These are phyloP conservation scores for Acridotheres tristis DNA, from an alignment of 2,797 vertebrate species.

Conservation along the genomic window DNA sequence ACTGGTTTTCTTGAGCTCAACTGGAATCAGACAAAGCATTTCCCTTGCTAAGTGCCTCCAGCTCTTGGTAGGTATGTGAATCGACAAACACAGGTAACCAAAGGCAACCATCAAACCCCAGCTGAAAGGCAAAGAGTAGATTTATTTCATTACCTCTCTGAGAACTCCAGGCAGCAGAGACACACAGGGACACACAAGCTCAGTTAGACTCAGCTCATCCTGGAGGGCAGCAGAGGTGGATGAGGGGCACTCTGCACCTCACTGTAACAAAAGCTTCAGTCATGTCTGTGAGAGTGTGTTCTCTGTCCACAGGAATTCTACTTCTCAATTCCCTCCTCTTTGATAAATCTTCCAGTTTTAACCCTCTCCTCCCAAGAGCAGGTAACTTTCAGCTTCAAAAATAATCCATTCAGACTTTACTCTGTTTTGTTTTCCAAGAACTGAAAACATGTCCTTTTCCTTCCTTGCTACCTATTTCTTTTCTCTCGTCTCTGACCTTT, in stretches of 20 bases:
- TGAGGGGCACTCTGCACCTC: not conserved
- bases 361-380: not conserved
- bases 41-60: not conserved
- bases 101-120: not conserved
- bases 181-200: not conserved
- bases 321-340: not conserved
- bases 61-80: not conserved
- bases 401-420: not conserved
- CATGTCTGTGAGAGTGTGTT: not conserved
- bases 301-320: not conserved
- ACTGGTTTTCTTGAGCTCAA: not conserved
- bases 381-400: not conserved
- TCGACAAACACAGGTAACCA: not conserved
- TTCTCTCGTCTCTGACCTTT: not conserved
- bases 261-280: not conserved
- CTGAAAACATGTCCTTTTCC: not conserved
- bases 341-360: not conserved
- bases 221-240: not conserved
- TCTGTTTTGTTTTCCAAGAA: not conserved
- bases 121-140: not conserved
- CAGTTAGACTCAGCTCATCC: not conserved
- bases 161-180: not conserved
- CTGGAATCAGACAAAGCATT: not conserved
- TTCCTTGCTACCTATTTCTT: not conserved
- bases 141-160: not conserved